Evolutionary conservation across 2,797 vertebrate genomes (phyloP).

Genomic region (Lithobates pipiens): DNA sequence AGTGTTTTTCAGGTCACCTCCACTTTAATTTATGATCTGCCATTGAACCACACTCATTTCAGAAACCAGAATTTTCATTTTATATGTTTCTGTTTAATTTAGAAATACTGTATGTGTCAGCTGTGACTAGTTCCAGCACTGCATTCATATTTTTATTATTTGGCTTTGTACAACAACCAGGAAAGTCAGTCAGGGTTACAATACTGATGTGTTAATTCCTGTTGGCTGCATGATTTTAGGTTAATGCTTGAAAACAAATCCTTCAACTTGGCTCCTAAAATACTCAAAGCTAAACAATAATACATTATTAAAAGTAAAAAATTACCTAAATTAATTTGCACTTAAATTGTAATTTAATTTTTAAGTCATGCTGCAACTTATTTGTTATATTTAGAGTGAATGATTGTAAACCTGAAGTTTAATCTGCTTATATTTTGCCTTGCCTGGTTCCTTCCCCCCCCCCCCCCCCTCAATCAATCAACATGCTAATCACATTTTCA

Average conservation of each 20-base stretch:
- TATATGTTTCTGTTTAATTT: slow-evolving; percentile 6
- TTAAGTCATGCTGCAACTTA: too few relatives aligned
- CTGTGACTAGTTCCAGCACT: slow-evolving; percentile 5
- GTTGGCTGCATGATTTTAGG: neutral
- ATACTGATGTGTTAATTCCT: slow-evolving; percentile 14
- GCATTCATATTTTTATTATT: slow-evolving; percentile 25
- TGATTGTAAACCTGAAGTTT: too few relatives aligned
- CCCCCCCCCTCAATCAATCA: too few relatives aligned
- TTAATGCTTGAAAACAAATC: neutral
- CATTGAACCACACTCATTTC: slow-evolving; percentile 6
- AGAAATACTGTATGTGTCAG: slow-evolving; percentile 2
- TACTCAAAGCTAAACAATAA: neutral
- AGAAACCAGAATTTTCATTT: slow-evolving; percentile 1
- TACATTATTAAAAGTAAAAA: neutral
- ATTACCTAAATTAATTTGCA: neutral
- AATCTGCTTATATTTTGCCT: too few relatives aligned
- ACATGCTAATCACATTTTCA: too few relatives aligned
- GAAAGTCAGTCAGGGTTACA: slow-evolving; percentile 1
- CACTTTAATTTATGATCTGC: slow-evolving; percentile 10
- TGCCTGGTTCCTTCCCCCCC: too few relatives aligned
- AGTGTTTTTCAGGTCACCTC: neutral
- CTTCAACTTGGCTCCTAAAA: neutral
- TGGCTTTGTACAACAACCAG: neutral
- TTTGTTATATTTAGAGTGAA: too few relatives aligned
- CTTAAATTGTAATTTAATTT: neutral